A percentile compares a stretch with the other conserved stretches of the same genome.
Conservation (phyloP, 2,113 vertebrate species). For the Steatornis caripensis region DNA sequence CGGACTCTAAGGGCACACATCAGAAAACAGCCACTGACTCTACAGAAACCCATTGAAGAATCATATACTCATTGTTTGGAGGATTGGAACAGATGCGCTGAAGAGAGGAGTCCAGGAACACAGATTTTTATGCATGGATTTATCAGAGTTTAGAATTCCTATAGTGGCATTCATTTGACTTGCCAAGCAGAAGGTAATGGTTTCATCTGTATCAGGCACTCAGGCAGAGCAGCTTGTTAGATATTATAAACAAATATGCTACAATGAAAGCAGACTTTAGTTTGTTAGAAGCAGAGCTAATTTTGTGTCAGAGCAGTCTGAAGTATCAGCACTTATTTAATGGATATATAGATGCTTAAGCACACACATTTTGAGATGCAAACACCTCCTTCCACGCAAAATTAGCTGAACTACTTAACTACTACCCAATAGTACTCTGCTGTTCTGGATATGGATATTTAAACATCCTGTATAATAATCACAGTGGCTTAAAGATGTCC, state of each 20-base stretch:
- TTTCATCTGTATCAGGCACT: constrained; percentile 20
- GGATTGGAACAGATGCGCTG: background rate
- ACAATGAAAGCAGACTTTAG: constrained; percentile 30
- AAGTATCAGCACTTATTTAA: background rate
- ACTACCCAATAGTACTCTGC: background rate
- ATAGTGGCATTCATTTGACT: background rate
- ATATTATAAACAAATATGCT: constrained; percentile 54
- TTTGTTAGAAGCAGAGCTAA: background rate
- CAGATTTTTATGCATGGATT: constrained; percentile 33
- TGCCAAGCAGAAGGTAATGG: constrained; percentile 35
- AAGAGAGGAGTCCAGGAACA: background rate
- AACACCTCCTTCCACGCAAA: background rate
- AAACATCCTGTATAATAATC: background rate
- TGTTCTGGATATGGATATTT: background rate
- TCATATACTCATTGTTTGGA: background rate
- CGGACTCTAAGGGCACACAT: background rate
- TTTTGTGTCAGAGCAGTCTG: background rate
- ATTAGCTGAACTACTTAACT: background rate
- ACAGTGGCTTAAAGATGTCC: too few relatives aligned
- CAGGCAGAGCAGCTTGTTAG: constrained; percentile 26
- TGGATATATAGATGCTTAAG: background rate
- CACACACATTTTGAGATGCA: background rate
- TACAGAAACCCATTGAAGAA: background rate
- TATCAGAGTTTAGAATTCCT: constrained; percentile 16
- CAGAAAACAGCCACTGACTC: background rate